phyloP scores from a whole-genome alignment of 2,113 vertebrate species.

The Agelaius phoeniceus region DNA sequence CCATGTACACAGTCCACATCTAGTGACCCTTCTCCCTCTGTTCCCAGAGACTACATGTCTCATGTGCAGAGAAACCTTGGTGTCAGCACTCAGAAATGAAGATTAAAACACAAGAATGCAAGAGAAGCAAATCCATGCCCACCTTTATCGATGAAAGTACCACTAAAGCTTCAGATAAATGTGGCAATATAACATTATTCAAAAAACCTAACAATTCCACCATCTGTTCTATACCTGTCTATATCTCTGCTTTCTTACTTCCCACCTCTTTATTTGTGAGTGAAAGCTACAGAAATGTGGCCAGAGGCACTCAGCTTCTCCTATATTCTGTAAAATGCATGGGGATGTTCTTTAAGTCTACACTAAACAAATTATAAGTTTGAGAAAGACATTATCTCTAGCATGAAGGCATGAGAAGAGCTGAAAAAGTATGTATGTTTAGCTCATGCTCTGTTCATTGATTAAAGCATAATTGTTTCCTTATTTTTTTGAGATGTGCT shows the following conservation, averaged over 20 bases:
- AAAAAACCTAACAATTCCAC: neutral
- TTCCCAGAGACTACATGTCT: neutral
- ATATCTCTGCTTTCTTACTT: neutral
- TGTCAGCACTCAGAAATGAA: neutral
- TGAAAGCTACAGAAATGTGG: neutral
- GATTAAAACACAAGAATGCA: neutral
- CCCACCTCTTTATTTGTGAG: neutral
- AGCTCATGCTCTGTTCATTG: neutral
- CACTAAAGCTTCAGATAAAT: neutral
- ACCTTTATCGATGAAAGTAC: neutral
- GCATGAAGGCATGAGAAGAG: neutral
- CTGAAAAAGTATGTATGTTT: neutral
- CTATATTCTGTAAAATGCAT: neutral
- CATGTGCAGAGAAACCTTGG: neutral
- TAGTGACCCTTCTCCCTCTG: neutral
- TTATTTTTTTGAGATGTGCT: neutral
- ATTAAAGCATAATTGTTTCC: neutral
- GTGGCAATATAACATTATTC: neutral
- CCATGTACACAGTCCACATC: neutral
- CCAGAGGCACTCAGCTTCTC: neutral
- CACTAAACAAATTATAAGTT: neutral
- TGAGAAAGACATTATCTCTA: neutral
- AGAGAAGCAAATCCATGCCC: neutral
- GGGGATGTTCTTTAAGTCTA: neutral
- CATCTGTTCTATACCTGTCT: neutral